These are phyloP conservation scores for Caenorhabditis elegans DNA, from an alignment of 1,140 invertebrate species.

Conservation along the genomic window DNA sequence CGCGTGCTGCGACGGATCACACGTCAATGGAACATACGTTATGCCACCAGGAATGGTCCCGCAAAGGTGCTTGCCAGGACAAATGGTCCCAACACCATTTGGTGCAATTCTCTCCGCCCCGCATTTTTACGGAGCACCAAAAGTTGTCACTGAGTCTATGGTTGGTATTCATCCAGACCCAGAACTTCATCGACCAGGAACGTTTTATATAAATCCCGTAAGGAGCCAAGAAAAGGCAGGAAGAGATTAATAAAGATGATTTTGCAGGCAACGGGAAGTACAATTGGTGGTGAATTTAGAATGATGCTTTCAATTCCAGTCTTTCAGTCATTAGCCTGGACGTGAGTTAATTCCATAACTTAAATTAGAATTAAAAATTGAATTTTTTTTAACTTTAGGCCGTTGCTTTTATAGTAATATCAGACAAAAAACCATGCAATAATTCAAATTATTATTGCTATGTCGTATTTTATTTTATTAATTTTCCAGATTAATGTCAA, in stretches of 20 bases:
- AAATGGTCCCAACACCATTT: not conserved
- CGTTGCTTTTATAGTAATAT: too few relatives aligned
- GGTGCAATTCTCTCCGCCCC: conserved; percentile 26
- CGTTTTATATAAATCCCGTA: conserved; percentile 33
- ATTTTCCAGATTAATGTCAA: conserved; percentile 10
- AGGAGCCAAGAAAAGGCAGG: not conserved
- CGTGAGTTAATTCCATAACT: not conserved
- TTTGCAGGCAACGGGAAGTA: conserved; percentile 39
- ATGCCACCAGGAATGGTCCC: conserved; percentile 37
- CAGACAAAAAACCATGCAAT: too few relatives aligned
- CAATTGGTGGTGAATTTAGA: conserved; percentile 34
- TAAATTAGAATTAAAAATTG: too few relatives aligned
- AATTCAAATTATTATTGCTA: too few relatives aligned
- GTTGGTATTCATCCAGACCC: conserved; percentile 29
- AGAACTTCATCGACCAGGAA: conserved; percentile 12
- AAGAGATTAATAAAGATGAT: not conserved
- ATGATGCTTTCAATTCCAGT: conserved; percentile 37
- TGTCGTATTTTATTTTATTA: too few relatives aligned
- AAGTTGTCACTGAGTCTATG: not conserved
- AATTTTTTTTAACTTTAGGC: too few relatives aligned
- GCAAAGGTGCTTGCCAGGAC: conserved; percentile 29
- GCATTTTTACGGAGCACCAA: conserved; percentile 36
- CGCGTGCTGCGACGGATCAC: conserved; percentile 23
- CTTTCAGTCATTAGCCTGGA: not conserved
- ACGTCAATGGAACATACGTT: conserved; percentile 25